phyloP scores from a whole-genome alignment of 1,140 invertebrate species.

The Ceratosolen fusciceps region DNA sequence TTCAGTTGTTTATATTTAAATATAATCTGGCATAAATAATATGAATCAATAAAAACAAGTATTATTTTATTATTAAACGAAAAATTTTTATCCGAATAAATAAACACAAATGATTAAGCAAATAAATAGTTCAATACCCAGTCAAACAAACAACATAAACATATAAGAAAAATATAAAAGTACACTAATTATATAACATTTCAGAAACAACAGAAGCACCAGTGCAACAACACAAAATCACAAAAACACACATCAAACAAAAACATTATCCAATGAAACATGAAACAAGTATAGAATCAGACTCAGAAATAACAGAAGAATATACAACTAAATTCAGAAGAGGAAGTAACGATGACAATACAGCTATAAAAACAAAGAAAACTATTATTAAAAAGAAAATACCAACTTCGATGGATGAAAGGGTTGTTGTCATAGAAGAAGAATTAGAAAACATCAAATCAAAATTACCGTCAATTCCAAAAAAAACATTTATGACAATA shows the following conservation, averaged over 20 bases:
- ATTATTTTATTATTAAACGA: too few relatives aligned
- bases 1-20: too few relatives aligned
- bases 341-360: conserved; percentile 66
- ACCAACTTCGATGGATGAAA: conserved; percentile 51
- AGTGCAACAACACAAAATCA: conserved; percentile 69
- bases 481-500: conserved; percentile 66
- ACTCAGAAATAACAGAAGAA: conserved; percentile 68
- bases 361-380: conserved; percentile 65
- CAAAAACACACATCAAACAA: conserved; percentile 59
- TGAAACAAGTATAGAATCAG: conserved; percentile 59
- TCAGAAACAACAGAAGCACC: conserved; percentile 70
- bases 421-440: conserved; percentile 67
- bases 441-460: conserved; percentile 64
- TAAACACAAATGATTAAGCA: too few relatives aligned
- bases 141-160: conserved; percentile 46
- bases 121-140: too few relatives aligned
- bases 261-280: conserved; percentile 66
- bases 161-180: conserved; percentile 21
- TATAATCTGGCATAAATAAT: too few relatives aligned
- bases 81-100: too few relatives aligned
- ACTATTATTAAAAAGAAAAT: conserved; percentile 64
- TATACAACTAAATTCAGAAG: conserved; percentile 67
- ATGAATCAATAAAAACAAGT: too few relatives aligned
- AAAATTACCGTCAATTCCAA: conserved; percentile 60
- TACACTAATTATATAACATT: conserved; percentile 66